Evolutionary conservation across 1,140 invertebrate genomes (phyloP).

Genomic region (Drosophila equinoxialis): DNA sequence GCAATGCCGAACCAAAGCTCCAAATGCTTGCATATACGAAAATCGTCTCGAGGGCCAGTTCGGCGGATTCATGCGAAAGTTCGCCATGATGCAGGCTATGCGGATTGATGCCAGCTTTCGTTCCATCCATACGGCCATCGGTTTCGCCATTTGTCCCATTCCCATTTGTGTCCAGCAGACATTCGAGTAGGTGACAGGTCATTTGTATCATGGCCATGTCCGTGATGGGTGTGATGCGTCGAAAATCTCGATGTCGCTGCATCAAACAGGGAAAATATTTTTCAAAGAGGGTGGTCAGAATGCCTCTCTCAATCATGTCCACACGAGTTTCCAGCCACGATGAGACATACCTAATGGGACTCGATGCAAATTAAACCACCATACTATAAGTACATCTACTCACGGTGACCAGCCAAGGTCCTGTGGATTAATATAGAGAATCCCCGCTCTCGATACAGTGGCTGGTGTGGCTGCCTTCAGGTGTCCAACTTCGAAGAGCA

Average conservation of each 20-base stretch:
- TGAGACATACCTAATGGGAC: conserved; percentile 87
- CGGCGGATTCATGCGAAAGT: conserved; percentile 56
- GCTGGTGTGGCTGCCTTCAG: conserved; percentile 96
- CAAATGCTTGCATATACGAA: conserved; percentile 96
- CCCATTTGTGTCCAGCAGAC: conserved; percentile 86
- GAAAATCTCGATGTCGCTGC: conserved; percentile 92
- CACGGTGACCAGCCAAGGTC: conserved; percentile 99
- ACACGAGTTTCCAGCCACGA: conserved; percentile 95
- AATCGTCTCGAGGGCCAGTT: conserved; percentile 88
- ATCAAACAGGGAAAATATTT: conserved; percentile 96
- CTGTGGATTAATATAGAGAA: conserved; percentile 95
- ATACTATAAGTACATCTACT: conserved; percentile 77
- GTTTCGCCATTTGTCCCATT: conserved; percentile 52
- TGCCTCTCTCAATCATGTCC: conserved; percentile 89
- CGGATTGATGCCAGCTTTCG: conserved; percentile 25
- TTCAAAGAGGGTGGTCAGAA: conserved; percentile 94
- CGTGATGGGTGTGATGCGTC: conserved; percentile 95
- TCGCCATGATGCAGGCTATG: conserved; percentile 69
- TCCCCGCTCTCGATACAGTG: conserved; percentile 96
- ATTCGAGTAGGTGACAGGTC: conserved; percentile 94
- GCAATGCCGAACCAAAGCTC: conserved; percentile 96
- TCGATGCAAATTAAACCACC: background rate
- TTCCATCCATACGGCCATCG: background rate
- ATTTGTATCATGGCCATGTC: conserved; percentile 96
- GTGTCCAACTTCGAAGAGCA: conserved; percentile 97